A percentile compares a stretch with the other conserved stretches of the same genome.
phyloP scores from a whole-genome alignment of 2,888 invertebrate species.

The Noctua janthina region DNA sequence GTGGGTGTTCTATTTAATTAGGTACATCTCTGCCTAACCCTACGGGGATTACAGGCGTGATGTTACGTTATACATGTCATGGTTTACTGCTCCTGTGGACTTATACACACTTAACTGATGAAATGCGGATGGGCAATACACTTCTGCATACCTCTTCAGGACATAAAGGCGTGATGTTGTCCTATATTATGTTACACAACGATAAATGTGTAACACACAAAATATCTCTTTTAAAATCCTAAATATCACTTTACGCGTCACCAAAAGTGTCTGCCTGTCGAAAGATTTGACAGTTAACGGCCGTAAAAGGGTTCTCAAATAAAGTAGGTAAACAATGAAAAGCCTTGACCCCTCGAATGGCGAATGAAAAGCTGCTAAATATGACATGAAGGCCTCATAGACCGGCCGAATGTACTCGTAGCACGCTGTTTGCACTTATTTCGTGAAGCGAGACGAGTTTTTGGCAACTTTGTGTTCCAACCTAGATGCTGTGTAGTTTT shows the following conservation, averaged over 20 bases:
- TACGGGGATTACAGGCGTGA: no score
- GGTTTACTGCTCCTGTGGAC: no score
- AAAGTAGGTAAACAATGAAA: conserved; percentile 64
- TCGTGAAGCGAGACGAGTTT: conserved; percentile 20
- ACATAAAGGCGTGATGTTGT: no score
- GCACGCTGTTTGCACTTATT: conserved; percentile 44
- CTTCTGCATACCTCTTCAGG: no score
- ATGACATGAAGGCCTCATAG: conserved; percentile 37
- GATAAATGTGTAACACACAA: background rate
- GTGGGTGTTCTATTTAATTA: no score
- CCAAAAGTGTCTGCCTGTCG: conserved; percentile 31
- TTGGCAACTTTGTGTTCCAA: background rate
- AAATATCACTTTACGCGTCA: conserved; percentile 27
- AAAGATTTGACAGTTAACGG: conserved; percentile 60
- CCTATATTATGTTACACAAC: background rate
- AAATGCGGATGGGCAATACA: no score
- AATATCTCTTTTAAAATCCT: conserved; percentile 11
- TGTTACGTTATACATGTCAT: no score
- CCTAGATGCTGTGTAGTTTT: background rate
- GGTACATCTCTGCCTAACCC: no score
- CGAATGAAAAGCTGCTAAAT: conserved; percentile 49
- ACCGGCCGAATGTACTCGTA: conserved; percentile 6
- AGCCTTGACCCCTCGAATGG: conserved; percentile 65
- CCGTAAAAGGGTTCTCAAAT: conserved; percentile 62
- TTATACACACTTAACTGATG: no score